phyloP scores from a whole-genome alignment of 2,797 vertebrate genomes.

The Enteromius mattozi region DNA sequence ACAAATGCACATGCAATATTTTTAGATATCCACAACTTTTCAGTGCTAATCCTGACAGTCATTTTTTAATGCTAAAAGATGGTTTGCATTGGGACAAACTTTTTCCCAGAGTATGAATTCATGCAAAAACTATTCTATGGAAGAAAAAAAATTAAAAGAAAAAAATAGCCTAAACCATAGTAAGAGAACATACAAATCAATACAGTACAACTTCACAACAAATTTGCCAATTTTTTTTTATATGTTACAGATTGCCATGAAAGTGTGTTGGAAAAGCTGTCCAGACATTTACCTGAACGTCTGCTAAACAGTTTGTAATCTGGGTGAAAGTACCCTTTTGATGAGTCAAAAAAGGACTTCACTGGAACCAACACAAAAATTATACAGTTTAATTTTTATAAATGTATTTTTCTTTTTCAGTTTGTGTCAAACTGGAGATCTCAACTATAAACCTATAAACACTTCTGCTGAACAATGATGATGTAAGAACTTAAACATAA shows the following conservation, averaged over 20 bases:
- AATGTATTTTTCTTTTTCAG: neutral
- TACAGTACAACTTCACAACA: neutral
- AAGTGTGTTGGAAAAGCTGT: neutral
- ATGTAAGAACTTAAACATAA: neutral
- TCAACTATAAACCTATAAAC: neutral
- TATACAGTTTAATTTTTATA: neutral
- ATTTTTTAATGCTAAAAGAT: conserved; percentile 3
- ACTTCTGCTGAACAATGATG: neutral
- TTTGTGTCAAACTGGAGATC: neutral
- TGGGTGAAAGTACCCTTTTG: neutral
- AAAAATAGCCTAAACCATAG: neutral
- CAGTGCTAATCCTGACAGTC: neutral
- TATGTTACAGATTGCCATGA: neutral
- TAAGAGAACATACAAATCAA: neutral
- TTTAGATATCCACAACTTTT: neutral
- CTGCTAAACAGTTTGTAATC: neutral
- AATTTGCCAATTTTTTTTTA: neutral
- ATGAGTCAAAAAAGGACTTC: neutral
- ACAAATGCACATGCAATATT: no score
- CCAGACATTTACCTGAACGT: neutral
- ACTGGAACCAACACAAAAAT: conserved; percentile 1
- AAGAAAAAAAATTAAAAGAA: neutral
- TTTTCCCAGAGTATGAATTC: neutral
- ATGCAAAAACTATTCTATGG: neutral
- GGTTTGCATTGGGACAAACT: neutral